These are phyloP conservation scores for Drosophila algonquin DNA, from an alignment of 2,888 invertebrate species.

Conservation along the genomic window DNA sequence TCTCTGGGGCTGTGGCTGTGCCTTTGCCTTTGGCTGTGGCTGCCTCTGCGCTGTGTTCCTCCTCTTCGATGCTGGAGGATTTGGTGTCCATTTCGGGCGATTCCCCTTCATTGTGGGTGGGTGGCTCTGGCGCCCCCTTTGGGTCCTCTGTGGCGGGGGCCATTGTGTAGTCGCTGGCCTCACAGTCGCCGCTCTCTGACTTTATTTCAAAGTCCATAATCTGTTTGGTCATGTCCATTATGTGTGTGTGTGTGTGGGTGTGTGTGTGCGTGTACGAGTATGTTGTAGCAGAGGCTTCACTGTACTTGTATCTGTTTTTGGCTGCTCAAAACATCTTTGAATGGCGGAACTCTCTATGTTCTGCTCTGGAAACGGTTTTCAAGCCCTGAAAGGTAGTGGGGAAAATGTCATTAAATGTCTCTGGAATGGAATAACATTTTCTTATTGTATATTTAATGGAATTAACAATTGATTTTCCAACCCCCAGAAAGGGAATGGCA, in stretches of 20 bases:
- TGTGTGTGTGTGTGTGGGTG: not conserved
- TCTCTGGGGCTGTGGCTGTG: slow-evolving; percentile 17
- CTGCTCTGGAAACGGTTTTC: not conserved
- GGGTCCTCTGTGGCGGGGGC: slow-evolving; percentile 17
- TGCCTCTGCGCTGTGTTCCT: slow-evolving; percentile 32
- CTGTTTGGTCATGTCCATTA: slow-evolving; percentile 82
- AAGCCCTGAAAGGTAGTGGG: not conserved
- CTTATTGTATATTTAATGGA: not conserved
- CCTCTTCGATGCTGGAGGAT: slow-evolving; percentile 1
- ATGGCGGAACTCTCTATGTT: too few relatives aligned
- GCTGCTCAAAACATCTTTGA: not conserved
- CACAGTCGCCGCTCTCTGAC: slow-evolving; percentile 51
- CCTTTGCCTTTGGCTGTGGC: slow-evolving; percentile 9
- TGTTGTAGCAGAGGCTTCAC: not conserved
- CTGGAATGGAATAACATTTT: not conserved
- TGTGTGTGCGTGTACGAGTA: too few relatives aligned
- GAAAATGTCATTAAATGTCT: not conserved
- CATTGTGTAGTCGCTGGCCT: slow-evolving; percentile 58
- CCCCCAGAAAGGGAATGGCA: not conserved
- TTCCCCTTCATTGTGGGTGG: not conserved
- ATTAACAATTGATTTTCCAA: not conserved
- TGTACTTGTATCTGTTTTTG: not conserved
- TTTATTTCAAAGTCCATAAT: slow-evolving; percentile 78
- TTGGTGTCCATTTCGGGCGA: not conserved
- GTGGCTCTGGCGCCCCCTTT: slow-evolving; percentile 8